These are phyloP conservation scores for Halocaridina rubra DNA, from an alignment of 2,888 invertebrate species.

Conservation along the genomic window DNA sequence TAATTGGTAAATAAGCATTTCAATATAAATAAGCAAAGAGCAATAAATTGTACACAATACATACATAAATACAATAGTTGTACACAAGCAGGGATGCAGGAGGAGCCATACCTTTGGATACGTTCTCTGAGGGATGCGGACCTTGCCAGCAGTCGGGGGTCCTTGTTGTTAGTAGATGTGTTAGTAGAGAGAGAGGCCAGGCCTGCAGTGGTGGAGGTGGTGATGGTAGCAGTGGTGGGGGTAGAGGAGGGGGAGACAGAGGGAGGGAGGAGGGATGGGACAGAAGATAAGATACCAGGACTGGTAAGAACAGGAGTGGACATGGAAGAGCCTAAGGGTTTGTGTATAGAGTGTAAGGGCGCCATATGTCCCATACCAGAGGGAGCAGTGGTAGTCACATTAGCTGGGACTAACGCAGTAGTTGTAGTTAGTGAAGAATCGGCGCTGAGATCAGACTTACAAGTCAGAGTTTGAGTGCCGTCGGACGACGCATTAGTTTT, in stretches of 20 bases:
- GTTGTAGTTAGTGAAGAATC: neutral
- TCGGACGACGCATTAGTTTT: neutral
- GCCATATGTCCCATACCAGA: neutral
- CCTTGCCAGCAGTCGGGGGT: slow-evolving; percentile 56
- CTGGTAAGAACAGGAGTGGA: slow-evolving; percentile 21
- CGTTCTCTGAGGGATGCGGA: slow-evolving; percentile 60
- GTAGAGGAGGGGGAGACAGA: slow-evolving; percentile 34
- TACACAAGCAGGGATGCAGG: slow-evolving; percentile 41
- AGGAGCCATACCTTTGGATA: slow-evolving; percentile 60
- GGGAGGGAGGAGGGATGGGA: neutral
- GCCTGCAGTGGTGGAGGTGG: slow-evolving; percentile 45
- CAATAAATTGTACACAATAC: too few relatives aligned
- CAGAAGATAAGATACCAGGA: neutral
- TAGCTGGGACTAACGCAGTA: neutral
- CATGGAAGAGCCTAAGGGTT: slow-evolving; percentile 37
- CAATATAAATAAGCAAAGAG: too few relatives aligned
- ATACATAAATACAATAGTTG: neutral
- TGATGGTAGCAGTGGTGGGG: slow-evolving; percentile 18
- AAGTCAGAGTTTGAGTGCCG: neutral
- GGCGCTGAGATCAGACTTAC: neutral
- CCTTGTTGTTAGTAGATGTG: slow-evolving; percentile 61
- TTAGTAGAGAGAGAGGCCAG: slow-evolving; percentile 50
- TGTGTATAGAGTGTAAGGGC: neutral
- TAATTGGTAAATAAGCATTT: too few relatives aligned
- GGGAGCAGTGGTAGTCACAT: neutral